Conservation (phyloP, 2,888 invertebrate genomes). For the Chymomyza amoena region DNA sequence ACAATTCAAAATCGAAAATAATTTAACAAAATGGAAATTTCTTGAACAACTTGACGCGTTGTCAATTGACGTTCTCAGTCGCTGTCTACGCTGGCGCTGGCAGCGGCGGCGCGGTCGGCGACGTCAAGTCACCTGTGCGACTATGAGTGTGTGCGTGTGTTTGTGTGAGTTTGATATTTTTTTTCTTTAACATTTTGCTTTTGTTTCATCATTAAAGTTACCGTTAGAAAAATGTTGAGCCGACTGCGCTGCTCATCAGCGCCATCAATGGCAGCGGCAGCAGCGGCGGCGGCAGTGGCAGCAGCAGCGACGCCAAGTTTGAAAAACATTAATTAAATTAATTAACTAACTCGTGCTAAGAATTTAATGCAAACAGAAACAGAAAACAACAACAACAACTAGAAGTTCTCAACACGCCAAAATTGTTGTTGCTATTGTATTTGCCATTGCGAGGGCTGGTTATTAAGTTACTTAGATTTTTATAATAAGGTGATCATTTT, state of each 20-base stretch:
- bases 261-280: conserved; percentile 30
- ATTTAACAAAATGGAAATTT: conserved; percentile 1
- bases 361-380: conserved; percentile 42
- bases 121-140: not conserved
- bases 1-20: not conserved
- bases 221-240: conserved; percentile 51
- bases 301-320: conserved; percentile 47
- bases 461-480: too few relatives aligned
- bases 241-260: conserved; percentile 39
- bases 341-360: conserved; percentile 72
- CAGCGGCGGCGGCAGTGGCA: conserved; percentile 1
- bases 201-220: conserved; percentile 49
- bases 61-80: not conserved
- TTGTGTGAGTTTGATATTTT: not conserved
- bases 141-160: not conserved
- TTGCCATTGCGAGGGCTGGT: not conserved
- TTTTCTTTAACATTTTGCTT: conserved; percentile 16
- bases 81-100: not conserved
- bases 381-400: conserved; percentile 18
- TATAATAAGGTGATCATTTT: too few relatives aligned
- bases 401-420: conserved; percentile 32
- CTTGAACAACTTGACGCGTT: not conserved
- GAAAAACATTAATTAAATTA: conserved; percentile 71
- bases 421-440: conserved; percentile 8
- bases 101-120: not conserved